phyloP scores from a whole-genome alignment of 2,888 invertebrate genomes.

The Amphimallon solstitiale region DNA sequence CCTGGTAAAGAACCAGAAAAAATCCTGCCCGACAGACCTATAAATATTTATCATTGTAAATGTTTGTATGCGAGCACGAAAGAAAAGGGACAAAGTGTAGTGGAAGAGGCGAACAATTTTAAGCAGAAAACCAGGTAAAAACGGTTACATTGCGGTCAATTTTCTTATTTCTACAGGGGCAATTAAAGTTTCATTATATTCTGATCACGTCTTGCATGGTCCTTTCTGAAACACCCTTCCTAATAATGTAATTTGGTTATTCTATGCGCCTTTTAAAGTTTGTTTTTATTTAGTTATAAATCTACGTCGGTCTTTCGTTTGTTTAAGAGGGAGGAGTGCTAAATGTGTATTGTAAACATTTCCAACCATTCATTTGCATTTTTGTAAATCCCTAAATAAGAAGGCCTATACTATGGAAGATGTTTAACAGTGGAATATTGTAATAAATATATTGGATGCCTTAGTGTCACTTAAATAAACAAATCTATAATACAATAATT shows the following conservation, averaged over 20 bases:
- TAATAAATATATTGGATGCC: too few species aligned
- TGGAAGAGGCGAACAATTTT: slow-evolving; percentile 2
- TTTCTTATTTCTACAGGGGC: slow-evolving; percentile 15
- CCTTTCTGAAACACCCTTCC: slow-evolving; percentile 18
- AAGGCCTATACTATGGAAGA: not conserved
- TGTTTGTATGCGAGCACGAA: not conserved
- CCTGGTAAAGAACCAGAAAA: slow-evolving; percentile 19
- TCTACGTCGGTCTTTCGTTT: slow-evolving; percentile 5
- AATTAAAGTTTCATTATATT: slow-evolving; percentile 29
- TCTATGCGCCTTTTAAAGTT: slow-evolving; percentile 19
- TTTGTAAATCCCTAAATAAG: not conserved
- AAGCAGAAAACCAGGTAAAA: slow-evolving; percentile 16
- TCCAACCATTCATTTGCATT: slow-evolving; percentile 15
- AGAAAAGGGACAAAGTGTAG: slow-evolving; percentile 1
- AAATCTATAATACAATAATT: too few species aligned
- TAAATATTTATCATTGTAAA: slow-evolving; percentile 30
- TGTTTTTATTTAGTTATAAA: slow-evolving; percentile 24
- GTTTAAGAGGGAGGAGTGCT: slow-evolving; percentile 4
- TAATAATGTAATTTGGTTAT: slow-evolving; percentile 26
- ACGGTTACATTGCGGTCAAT: slow-evolving; percentile 22
- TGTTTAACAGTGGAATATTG: not conserved
- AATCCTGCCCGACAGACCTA: slow-evolving; percentile 27
- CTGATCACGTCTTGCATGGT: slow-evolving; percentile 19
- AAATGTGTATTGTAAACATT: slow-evolving; percentile 21
- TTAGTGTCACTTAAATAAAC: too few species aligned